Conservation (phyloP, 1,140 invertebrate species). For the Callitettix versicolor region DNA sequence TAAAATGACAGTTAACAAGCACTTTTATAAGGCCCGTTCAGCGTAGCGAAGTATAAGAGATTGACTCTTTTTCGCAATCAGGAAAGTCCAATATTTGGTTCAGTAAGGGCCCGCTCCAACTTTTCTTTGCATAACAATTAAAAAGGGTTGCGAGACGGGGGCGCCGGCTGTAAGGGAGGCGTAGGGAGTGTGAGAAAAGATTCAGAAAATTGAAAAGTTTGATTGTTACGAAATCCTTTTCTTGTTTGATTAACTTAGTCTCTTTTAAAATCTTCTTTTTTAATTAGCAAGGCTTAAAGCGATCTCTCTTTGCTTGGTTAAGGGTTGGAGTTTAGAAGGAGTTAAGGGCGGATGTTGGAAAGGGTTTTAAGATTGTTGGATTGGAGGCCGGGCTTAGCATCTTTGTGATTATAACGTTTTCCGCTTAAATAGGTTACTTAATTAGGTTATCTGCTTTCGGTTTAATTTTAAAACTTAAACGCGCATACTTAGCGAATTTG, state of each 20-base stretch:
- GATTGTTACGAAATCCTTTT: conserved; percentile 2
- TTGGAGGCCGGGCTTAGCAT: too few species aligned
- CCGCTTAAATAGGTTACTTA: too few species aligned
- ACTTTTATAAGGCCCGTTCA: too few species aligned
- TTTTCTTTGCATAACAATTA: conserved; percentile 4
- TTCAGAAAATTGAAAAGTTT: conserved; percentile 11
- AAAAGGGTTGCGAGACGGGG: conserved; percentile 1
- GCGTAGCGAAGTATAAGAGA: conserved; percentile 1
- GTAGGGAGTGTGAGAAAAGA: background rate
- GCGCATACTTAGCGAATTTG: too few species aligned
- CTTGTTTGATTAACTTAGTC: conserved; percentile 11
- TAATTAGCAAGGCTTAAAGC: background rate
- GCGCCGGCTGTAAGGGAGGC: background rate
- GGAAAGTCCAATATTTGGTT: conserved; percentile 1
- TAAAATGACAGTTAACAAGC: too few species aligned
- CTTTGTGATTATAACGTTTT: too few species aligned
- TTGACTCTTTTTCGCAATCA: conserved; percentile 1
- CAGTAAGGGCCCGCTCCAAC: background rate
- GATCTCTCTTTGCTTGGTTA: too few species aligned
- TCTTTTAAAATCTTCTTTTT: background rate
- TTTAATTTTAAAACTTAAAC: too few species aligned
- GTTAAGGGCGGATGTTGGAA: too few species aligned
- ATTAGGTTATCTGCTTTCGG: too few species aligned
- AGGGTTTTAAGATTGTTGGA: too few species aligned
- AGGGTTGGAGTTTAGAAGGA: too few species aligned